Conservation (phyloP, 2,113 vertebrate genomes). For the Gavia stellata region DNA sequence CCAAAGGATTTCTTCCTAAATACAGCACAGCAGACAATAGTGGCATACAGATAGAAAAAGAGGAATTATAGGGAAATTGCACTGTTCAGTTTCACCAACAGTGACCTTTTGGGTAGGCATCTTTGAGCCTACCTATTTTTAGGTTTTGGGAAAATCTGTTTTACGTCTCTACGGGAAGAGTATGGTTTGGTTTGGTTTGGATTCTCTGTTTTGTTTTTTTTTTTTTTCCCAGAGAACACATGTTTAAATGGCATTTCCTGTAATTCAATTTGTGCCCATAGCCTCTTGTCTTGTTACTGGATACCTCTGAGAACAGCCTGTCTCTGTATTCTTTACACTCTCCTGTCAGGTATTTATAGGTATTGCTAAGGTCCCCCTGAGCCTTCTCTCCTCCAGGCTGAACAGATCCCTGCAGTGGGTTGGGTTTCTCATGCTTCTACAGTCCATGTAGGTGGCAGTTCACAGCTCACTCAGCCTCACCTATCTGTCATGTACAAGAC, state of each 20-base stretch:
- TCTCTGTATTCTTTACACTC: neutral
- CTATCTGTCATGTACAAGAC: neutral
- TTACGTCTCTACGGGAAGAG: fast-evolving
- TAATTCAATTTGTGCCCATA: neutral
- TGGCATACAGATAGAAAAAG: neutral
- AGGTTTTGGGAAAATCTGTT: neutral
- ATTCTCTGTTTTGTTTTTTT: neutral
- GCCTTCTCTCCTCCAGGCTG: neutral
- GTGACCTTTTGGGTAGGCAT: neutral
- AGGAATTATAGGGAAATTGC: neutral
- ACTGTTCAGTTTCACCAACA: neutral
- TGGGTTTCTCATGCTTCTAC: neutral
- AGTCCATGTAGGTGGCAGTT: neutral
- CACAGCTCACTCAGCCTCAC: neutral
- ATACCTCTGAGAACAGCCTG: neutral
- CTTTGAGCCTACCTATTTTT: neutral
- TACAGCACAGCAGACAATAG: neutral
- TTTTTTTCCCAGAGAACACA: neutral
- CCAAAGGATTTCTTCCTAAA: neutral
- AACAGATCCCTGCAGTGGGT: neutral
- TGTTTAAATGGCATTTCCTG: neutral
- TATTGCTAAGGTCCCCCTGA: neutral
- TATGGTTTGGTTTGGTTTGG: neutral
- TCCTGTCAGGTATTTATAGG: neutral
- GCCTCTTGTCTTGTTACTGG: neutral